Base-by-base conservation (phyloP, 2,888 invertebrate genomes). In the Cepaea hortensis region DNA sequence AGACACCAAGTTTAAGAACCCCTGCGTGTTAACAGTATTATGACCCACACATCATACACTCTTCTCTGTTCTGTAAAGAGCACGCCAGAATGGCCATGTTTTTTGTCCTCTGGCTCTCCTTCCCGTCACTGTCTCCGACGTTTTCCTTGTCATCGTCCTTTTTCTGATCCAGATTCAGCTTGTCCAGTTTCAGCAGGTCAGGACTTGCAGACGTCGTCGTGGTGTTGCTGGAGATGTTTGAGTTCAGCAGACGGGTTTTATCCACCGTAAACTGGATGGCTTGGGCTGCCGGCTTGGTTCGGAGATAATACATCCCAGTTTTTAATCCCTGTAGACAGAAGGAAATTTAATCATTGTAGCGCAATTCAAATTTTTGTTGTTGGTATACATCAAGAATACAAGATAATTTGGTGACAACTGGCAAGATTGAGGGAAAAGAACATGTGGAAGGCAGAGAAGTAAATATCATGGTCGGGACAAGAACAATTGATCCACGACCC, bases 221-320 rank as follows among this genome's bases (percentile, higher is more conserved):
- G 3, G 46, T 46, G 55, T 81, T 73, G 75, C 61, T 76, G 23
- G 84, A 81, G 2, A 83, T 76, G 55, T 50, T 76, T 9, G 88
- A 65, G 77, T 90, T 89, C n/a, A 90, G 88, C 55, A 97, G 93
- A 91, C 96, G 96, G 0, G 96, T 95, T 94, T 99, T 99, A 94
- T 99, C 98, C 0, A 99, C 98, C 0, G 99, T 99, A 94, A 99
- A 99, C 94, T 99, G 98, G 91, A 99, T 98, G 7, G 99, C 98
- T 94, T 97, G 97, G 1, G 97, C 98, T 0, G 99, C 99, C 9
- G 99, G 98, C 94, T 98, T 98, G 0, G 98, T 99, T 82, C 99
- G 96, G 90, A 99, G 95, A 94, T 99, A 99, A 95, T 99, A 99
- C 99, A 99, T 99, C 82, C 99, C 99, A 1, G 99, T 99, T 95